Evolutionary conservation across 53 echinoderm and acorn worm genomes (phyloP).

Genomic region (Astropecten irregularis): DNA sequence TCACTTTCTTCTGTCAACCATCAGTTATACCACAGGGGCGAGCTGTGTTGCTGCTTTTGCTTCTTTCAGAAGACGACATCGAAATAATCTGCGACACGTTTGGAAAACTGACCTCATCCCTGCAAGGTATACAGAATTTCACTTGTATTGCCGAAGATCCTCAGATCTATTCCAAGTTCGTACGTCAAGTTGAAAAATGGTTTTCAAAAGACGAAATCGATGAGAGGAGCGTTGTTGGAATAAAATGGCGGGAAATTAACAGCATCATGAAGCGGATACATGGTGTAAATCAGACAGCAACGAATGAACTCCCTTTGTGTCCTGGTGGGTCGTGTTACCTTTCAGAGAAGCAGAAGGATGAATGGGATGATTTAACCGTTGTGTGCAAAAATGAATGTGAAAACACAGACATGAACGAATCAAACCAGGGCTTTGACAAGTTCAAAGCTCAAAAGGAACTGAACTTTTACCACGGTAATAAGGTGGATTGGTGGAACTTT

Average conservation of each 20-base stretch:
- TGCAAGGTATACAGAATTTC: constrained; percentile 39
- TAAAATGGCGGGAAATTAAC: constrained; percentile 51
- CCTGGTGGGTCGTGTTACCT: not conserved
- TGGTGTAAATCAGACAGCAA: constrained; percentile 7
- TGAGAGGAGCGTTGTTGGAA: constrained; percentile 42
- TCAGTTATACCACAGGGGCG: constrained; percentile 60
- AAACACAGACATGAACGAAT: constrained; percentile 62
- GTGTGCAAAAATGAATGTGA: constrained; percentile 80
- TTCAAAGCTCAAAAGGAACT: constrained; percentile 54
- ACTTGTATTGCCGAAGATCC: constrained; percentile 46
- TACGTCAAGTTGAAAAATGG: constrained; percentile 17
- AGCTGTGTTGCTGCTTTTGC: constrained; percentile 54
- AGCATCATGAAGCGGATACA: constrained; percentile 48
- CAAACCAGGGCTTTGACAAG: constrained; percentile 31
- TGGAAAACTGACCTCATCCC: constrained; percentile 61
- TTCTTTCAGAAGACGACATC: constrained; percentile 51
- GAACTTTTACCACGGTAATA: constrained; percentile 76
- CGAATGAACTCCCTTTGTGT: constrained; percentile 8
- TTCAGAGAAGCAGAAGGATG: constrained; percentile 23
- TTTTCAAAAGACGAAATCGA: constrained; percentile 46
- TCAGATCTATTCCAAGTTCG: constrained; percentile 32
- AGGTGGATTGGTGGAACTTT: constrained; percentile 82
- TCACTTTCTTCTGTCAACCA: constrained; percentile 49
- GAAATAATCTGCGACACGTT: constrained; percentile 69
- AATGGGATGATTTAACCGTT: constrained; percentile 66